phyloP scores from a whole-genome alignment of 2,888 invertebrate genomes.

The Nebria brevicollis region DNA sequence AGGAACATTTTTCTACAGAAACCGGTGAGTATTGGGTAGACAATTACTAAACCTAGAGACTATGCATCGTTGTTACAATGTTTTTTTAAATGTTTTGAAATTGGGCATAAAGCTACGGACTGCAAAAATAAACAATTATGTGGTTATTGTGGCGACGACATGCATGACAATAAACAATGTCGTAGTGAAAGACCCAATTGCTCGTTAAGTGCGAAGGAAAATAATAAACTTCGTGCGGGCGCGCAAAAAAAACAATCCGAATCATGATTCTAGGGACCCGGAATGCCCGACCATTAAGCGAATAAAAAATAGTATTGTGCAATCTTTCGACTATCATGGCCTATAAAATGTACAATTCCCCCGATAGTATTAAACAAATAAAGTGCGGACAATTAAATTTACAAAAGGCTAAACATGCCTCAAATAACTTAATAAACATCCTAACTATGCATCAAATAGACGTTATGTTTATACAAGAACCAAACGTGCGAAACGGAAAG shows the following conservation, averaged over 20 bases:
- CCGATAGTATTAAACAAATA: not conserved
- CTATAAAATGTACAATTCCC: too few relatives aligned
- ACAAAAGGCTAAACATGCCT: not conserved
- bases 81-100: not conserved
- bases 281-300: not conserved
- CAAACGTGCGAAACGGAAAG: too few relatives aligned
- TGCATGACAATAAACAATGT: not conserved
- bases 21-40: not conserved
- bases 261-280: not conserved
- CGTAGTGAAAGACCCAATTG: too few relatives aligned
- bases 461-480: not conserved
- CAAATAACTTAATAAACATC: constrained; percentile 2
- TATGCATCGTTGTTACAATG: not conserved
- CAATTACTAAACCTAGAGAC: not conserved
- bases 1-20: not conserved
- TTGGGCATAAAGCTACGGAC: not conserved
- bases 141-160: not conserved
- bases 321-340: not conserved
- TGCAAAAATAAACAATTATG: constrained; percentile 1
- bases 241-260: not conserved
- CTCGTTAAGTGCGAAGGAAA: not conserved
- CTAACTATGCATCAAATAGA: not conserved
- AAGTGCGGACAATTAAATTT: not conserved
- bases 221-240: not conserved
- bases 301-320: not conserved